phyloP scores from a whole-genome alignment of 2,888 invertebrate genomes.

The Oxyscelio sp. region DNA sequence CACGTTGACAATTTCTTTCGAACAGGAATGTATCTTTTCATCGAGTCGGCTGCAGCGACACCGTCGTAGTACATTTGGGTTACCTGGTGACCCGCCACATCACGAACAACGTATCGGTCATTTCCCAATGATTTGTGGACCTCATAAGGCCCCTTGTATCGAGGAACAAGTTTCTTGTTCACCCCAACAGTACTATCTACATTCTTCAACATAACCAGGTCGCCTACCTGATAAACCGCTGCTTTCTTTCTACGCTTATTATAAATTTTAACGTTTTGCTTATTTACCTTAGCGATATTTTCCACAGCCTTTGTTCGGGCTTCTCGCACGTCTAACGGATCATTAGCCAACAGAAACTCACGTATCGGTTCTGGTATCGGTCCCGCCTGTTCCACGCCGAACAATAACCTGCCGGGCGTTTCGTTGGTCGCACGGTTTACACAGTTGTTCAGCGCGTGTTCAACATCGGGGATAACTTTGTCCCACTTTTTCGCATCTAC shows the following conservation, averaged over 20 bases:
- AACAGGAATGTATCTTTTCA: slow-evolving; percentile 6
- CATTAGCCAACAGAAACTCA: slow-evolving; percentile 3
- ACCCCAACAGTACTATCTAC: slow-evolving; percentile 42
- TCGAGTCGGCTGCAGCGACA: slow-evolving; percentile 14
- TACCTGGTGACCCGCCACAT: slow-evolving; percentile 48
- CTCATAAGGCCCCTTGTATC: slow-evolving; percentile 68
- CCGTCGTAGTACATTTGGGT: slow-evolving; percentile 45
- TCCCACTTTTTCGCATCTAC: slow-evolving; percentile 47
- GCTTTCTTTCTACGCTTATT: slow-evolving; percentile 75
- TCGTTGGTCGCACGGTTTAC: slow-evolving; percentile 72
- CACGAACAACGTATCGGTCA: slow-evolving; percentile 57
- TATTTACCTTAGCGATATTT: slow-evolving; percentile 73
- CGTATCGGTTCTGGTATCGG: slow-evolving; percentile 16
- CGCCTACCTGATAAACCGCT: slow-evolving; percentile 47
- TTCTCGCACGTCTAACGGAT: slow-evolving; percentile 47
- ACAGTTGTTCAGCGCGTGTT: slow-evolving; percentile 76
- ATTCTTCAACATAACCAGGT: slow-evolving; percentile 69
- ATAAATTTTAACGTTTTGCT: slow-evolving; percentile 76
- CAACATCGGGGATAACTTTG: slow-evolving; percentile 1
- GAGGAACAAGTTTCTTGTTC: slow-evolving; percentile 49
- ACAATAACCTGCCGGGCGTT: slow-evolving; percentile 78
- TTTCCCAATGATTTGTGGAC: slow-evolving; percentile 58
- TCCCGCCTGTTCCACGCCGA: slow-evolving; percentile 79
- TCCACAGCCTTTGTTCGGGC: slow-evolving; percentile 45
- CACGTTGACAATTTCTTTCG: background rate